These are phyloP conservation scores for Scaptomyza parva DNA, from an alignment of 2,888 invertebrate species.

Conservation along the genomic window DNA sequence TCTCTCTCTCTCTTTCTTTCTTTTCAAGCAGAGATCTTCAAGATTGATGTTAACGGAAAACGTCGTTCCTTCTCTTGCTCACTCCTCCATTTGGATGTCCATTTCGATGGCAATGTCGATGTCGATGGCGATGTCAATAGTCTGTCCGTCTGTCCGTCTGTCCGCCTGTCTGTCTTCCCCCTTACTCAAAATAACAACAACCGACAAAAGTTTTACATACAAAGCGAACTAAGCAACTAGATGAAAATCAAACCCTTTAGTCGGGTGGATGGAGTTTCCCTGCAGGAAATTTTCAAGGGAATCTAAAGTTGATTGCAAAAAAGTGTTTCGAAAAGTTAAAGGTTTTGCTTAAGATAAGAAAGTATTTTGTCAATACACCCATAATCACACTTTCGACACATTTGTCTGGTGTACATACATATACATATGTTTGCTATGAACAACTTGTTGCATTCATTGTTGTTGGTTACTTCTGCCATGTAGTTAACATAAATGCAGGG, in stretches of 20 bases:
- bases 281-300: neutral
- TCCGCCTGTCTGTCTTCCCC: slow-evolving; percentile 24
- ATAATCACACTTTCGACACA: slow-evolving; percentile 11
- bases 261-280: neutral
- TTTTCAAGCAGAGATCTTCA: slow-evolving; percentile 52
- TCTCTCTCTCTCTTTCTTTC: neutral
- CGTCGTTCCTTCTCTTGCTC: slow-evolving; percentile 73
- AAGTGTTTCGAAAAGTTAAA: too few species aligned
- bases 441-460: slow-evolving; percentile 57
- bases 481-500: slow-evolving; percentile 58
- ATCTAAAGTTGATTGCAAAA: neutral
- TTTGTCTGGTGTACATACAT: slow-evolving; percentile 59
- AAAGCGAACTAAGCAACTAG: slow-evolving; percentile 1
- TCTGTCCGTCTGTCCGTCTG: slow-evolving; percentile 41
- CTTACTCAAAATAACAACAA: slow-evolving; percentile 16
- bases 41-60: slow-evolving; percentile 85
- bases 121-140: slow-evolving; percentile 47
- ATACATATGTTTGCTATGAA: slow-evolving; percentile 32
- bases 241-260: neutral
- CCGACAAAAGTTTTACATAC: slow-evolving; percentile 26
- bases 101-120: slow-evolving; percentile 39
- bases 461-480: slow-evolving; percentile 29
- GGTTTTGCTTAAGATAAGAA: too few species aligned
- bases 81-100: slow-evolving; percentile 18
- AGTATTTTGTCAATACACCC: neutral